Conservation (phyloP, 1,140 invertebrate species). For the Episyrphus balteatus region DNA sequence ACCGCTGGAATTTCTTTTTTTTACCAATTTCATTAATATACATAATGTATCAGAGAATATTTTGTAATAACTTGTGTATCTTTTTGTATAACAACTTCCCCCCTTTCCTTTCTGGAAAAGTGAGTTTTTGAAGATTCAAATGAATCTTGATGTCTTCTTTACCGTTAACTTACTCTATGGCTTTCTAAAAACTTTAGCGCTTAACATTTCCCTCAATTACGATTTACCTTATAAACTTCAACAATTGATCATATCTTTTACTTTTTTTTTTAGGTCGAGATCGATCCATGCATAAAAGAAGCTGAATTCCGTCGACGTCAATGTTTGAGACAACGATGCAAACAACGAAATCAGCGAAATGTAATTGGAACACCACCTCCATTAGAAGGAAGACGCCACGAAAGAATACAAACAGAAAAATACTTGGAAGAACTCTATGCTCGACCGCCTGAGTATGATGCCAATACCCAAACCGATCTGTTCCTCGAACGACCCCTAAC, state of each 20-base stretch:
- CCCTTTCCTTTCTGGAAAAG: conserved; percentile 36
- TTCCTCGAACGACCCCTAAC: conserved; percentile 66
- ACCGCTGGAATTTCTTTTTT: too few relatives aligned
- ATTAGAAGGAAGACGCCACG: conserved; percentile 66
- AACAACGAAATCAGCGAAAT: conserved; percentile 37
- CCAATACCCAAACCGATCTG: conserved; percentile 75
- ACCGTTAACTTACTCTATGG: neutral
- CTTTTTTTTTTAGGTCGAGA: conserved; percentile 15
- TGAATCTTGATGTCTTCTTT: conserved; percentile 1
- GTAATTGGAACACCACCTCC: conserved; percentile 55
- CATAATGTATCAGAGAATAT: too few relatives aligned
- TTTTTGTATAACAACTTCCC: too few relatives aligned
- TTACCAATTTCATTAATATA: too few relatives aligned
- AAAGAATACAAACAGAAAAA: conserved; percentile 74
- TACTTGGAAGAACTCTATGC: conserved; percentile 74
- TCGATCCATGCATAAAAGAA: conserved; percentile 34
- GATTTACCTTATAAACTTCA: conserved; percentile 14
- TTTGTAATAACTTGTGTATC: too few relatives aligned
- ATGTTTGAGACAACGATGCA: conserved; percentile 40
- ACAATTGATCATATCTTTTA: conserved; percentile 14
- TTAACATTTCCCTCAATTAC: neutral
- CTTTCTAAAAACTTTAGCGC: neutral
- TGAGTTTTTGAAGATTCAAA: conserved; percentile 1
- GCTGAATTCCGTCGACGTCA: conserved; percentile 43
- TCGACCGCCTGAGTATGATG: conserved; percentile 58